Base-by-base conservation (phyloP, 1,140 invertebrate species). In the Dinothrombium tinctorium region DNA sequence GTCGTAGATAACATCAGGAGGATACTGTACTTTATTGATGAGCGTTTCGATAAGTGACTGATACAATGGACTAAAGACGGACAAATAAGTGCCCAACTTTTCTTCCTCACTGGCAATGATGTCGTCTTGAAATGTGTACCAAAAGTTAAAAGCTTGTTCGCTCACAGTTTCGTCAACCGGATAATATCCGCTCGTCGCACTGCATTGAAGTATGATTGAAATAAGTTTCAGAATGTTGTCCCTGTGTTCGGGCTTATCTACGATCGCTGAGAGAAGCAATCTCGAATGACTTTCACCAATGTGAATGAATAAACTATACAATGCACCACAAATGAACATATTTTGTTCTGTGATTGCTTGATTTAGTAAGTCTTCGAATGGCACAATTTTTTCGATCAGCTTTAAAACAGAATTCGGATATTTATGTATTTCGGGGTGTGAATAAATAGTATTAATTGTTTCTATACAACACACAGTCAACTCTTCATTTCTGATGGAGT, bases 101-200 rank as follows among this genome's bases (percentile, higher is more conserved):
- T 63, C 62, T 8, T 56, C 47, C 21, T 69, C 65, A 11, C 67
- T 50, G 2, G 60, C 61, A 4, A 62, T 46, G 2, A 74, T 56
- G 45, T 74, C 68, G 49, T 78, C 75, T 62, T 89, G 82, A 24
- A 90, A 59, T 33, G 74, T 72, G 55, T 79, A 89, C 84, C 84
- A 92, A 56, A 89, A 82, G 1, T 74, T 73, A 58, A 89, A 75
- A 0, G 81, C 69, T 46, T 84, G 64, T 33, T 73, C 74, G 53
- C 79, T 84, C 37, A 72, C 69, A 0, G 67, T 73, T 59, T 87
- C 83, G 52, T 87, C 74, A 2, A 73, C 64, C 0, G 81, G 80
- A 62, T 78, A 86, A 41, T 74, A 65, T 0, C 81, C 79, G 12
- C 75, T 72, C 42, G 77, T 67, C 41, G 70, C 69, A 12, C 76